phyloP scores from a whole-genome alignment of 1,140 invertebrate genomes.

The Pachyrhynchus sulphureomaculatus region DNA sequence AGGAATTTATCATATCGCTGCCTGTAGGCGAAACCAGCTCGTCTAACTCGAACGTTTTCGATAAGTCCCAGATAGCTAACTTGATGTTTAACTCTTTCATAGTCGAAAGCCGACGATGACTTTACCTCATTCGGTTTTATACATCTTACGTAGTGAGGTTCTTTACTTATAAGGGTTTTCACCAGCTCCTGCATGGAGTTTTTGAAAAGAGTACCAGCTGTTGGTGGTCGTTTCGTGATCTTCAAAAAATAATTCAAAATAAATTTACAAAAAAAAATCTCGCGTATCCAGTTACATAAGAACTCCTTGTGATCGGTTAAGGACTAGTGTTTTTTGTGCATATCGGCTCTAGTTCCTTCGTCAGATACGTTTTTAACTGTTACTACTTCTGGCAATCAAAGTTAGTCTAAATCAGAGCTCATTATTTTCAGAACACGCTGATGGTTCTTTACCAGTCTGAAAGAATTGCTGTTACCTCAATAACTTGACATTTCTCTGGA shows the following conservation, averaged over 20 bases:
- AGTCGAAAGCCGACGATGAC: constrained; percentile 77
- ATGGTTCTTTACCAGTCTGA: too few relatives aligned
- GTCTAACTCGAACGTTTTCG: constrained; percentile 90
- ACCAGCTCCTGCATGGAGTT: constrained; percentile 91
- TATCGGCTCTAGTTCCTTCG: too few relatives aligned
- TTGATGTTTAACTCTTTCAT: constrained; percentile 83
- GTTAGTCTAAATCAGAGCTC: too few relatives aligned
- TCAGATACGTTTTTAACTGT: too few relatives aligned
- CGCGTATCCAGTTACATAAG: too few relatives aligned
- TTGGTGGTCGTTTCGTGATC: constrained; percentile 91
- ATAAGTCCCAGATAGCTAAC: constrained; percentile 86
- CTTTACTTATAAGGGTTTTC: constrained; percentile 84
- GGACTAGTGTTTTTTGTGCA: too few relatives aligned
- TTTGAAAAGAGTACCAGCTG: constrained; percentile 91
- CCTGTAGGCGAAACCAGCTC: constrained; percentile 91
- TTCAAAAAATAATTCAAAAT: constrained; percentile 57
- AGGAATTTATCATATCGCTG: constrained; percentile 88
- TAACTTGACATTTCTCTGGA: too few relatives aligned
- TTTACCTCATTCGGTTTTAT: constrained; percentile 95
- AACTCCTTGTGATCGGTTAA: too few relatives aligned
- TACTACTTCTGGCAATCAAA: too few relatives aligned
- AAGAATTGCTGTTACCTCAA: too few relatives aligned
- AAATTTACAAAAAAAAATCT: too few relatives aligned
- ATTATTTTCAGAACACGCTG: too few relatives aligned
- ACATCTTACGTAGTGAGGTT: constrained; percentile 95